Conservation (phyloP, 2,113 vertebrate species). For the Sitta europaea region DNA sequence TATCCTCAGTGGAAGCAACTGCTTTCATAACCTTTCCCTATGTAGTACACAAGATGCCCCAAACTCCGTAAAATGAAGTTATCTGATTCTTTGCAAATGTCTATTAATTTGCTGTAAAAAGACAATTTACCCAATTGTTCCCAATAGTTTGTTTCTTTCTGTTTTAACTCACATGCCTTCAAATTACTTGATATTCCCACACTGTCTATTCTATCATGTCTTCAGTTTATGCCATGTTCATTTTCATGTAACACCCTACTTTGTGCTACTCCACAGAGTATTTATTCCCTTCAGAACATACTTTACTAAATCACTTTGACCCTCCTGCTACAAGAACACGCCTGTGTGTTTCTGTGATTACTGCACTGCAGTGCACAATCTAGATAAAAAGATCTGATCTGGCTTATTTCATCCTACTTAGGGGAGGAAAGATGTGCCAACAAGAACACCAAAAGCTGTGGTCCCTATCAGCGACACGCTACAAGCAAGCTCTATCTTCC, state of each 20-base stretch:
- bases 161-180: neutral
- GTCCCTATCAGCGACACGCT: neutral
- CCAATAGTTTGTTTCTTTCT: neutral
- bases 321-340: neutral
- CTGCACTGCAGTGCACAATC: accelerated
- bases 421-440: neutral
- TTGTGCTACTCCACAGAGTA: neutral
- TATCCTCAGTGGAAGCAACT: neutral
- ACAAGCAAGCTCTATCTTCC: neutral
- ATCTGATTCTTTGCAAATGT: neutral
- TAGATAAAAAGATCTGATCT: accelerated
- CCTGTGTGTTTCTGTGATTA: accelerated
- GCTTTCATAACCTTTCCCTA: neutral
- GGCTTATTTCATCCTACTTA: neutral
- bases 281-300: neutral
- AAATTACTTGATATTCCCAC: neutral
- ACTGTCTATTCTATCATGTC: neutral
- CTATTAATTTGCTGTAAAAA: neutral
- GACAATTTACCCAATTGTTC: neutral
- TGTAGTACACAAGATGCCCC: neutral
- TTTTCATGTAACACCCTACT: neutral
- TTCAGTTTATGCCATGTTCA: neutral
- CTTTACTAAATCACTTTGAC: neutral
- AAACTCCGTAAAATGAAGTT: neutral
- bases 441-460: neutral